Conservation (phyloP, 2,888 invertebrate genomes). For the Temnothorax rugatulus region DNA sequence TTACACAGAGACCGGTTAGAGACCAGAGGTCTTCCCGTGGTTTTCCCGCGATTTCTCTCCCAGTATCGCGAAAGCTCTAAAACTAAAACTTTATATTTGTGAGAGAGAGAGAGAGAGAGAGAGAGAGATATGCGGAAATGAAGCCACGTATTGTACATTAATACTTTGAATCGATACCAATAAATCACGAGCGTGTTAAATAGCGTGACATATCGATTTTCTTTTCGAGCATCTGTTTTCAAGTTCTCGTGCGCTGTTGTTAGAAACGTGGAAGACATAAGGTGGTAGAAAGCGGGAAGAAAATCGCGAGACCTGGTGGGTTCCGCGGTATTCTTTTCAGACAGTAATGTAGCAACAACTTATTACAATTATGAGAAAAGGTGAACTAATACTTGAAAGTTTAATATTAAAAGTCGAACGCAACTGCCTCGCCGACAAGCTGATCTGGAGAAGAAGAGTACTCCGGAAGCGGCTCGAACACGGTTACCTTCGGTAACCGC, state of each 20-base stretch:
- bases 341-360: constrained; percentile 12
- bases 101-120: neutral
- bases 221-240: neutral
- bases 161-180: neutral
- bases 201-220: neutral
- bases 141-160: neutral
- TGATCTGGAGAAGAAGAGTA: constrained; percentile 6
- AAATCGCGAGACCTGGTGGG: neutral
- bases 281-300: constrained; percentile 4
- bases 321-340: neutral
- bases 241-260: neutral
- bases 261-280: neutral
- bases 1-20: constrained; percentile 14
- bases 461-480: constrained; percentile 35
- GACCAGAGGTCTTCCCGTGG: constrained; percentile 17
- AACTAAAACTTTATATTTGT: constrained; percentile 11
- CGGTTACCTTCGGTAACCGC: neutral
- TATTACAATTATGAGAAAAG: constrained; percentile 30
- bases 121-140: neutral
- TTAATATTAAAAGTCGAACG: constrained; percentile 42
- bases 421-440: constrained; percentile 28
- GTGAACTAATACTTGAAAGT: constrained; percentile 25
- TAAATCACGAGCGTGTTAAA: neutral
- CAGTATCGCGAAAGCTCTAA: neutral
- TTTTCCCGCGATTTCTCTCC: constrained; percentile 31